Evolutionary conservation across 2,888 invertebrate genomes (phyloP).

Genomic region (Limnephilus marmoratus): DNA sequence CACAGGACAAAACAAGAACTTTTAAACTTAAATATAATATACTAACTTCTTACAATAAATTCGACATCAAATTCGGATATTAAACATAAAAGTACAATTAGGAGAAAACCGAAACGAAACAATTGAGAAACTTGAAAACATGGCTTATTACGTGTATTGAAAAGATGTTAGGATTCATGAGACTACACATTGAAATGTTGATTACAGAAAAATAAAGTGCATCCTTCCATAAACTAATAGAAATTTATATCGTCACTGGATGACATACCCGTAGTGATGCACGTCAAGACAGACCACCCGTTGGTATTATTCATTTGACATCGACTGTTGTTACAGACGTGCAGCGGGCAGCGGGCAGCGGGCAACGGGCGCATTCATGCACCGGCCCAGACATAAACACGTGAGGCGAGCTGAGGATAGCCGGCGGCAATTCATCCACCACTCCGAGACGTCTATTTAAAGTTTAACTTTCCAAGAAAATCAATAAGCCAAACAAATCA

Average conservation of each 20-base stretch:
- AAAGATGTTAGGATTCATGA: too few species aligned
- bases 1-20: too few species aligned
- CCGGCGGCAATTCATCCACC: neutral
- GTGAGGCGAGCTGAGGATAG: neutral
- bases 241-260: neutral
- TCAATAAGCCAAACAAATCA: neutral
- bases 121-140: too few species aligned
- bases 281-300: neutral
- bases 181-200: neutral
- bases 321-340: neutral
- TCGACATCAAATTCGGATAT: too few species aligned
- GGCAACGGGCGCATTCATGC: neutral
- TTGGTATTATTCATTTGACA: neutral
- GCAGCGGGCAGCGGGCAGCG: neutral
- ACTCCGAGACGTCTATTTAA: neutral
- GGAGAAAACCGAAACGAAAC: too few species aligned
- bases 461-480: neutral
- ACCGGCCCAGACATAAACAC: neutral
- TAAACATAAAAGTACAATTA: too few species aligned
- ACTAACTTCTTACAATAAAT: too few species aligned
- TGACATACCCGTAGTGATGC: neutral
- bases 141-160: too few species aligned
- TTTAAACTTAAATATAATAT: too few species aligned
- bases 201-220: neutral
- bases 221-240: neutral